Evolutionary conservation across 1,140 invertebrate species (phyloP), one percentile per base, ranked within the genome.

Genomic region (Thalassaphorura encarpata): DNA sequence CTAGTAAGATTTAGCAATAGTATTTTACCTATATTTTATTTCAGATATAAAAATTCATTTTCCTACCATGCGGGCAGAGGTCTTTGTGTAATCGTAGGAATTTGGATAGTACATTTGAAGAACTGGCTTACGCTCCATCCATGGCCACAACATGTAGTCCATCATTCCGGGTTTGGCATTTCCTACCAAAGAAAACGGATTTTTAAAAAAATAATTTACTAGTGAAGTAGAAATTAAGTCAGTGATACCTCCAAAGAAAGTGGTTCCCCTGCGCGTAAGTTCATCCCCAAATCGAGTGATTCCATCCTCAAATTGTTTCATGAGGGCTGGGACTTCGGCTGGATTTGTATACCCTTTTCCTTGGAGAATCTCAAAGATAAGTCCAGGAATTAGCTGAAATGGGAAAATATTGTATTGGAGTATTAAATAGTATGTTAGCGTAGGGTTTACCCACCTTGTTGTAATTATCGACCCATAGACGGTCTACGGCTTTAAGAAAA

Each of bases 231-330:
- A n/a, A n/a, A 19, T 42, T 13, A 11, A 42, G 8, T 42, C 41
- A 42, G 13, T 13, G 21, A 6, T 42, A 42, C 85, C 85, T 59
- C 76, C 77, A 66, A 85, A 81, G 66, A 80, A 89, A n/a, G 71
- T 73, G 3, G 78, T 81, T 41, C 75, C 76, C 54, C 84, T 76
- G 29, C 73, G 73, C 13, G 66, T 66, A 6, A 89, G 62, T 67
- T 87, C 84, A 28, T 71, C 77, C 66, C 87, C 82, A 62, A 85
- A 80, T 8, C 75, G 58, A 61, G 80, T 77, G 11, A 88, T 8
- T 5, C 26, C 24, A 3, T 43, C 28, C 27, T 57, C 55, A 39
- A 43, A 57, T 16, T 57, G 29, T 36, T 57, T 8, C 8, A 57
- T 46, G 2, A 52, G 40, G 23, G 15, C 43, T 3, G 55, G 40